A percentile compares a stretch with the other conserved stretches of the same genome.
These are phyloP conservation scores for Synanthedon myopaeformis DNA, from an alignment of 2,888 invertebrate species.

Conservation along the genomic window DNA sequence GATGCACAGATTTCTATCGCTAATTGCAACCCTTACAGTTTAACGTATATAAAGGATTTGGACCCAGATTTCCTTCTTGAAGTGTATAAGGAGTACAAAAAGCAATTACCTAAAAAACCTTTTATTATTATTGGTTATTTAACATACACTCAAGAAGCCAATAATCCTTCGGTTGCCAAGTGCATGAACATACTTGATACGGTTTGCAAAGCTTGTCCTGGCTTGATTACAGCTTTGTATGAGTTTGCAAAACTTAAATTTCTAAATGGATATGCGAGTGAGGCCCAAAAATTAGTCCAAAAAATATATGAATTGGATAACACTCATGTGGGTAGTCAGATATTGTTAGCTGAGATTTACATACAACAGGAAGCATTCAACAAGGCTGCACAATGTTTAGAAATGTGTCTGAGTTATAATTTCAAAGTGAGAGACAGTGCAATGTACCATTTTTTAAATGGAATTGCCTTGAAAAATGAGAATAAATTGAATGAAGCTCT, in stretches of 20 bases:
- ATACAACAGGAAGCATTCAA: conserved; percentile 77
- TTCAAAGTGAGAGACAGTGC: conserved; percentile 93
- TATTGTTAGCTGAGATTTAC: conserved; percentile 88
- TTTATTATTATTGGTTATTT: conserved; percentile 57
- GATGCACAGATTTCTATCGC: conserved; percentile 53
- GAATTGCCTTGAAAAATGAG: conserved; percentile 82
- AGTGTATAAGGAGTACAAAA: conserved; percentile 80
- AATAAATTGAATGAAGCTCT: conserved; percentile 79
- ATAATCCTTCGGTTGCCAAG: conserved; percentile 59
- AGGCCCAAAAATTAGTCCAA: conserved; percentile 78
- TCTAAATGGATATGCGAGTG: conserved; percentile 79
- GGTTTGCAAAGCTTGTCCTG: conserved; percentile 85
- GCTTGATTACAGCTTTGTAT: conserved; percentile 75
- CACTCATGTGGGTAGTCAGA: conserved; percentile 85
- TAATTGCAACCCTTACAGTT: conserved; percentile 75
- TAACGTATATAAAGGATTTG: conserved; percentile 78
- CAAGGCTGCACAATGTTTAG: conserved; percentile 87
- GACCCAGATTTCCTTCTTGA: conserved; percentile 90
- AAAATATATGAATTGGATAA: conserved; percentile 81
- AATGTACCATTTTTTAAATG: conserved; percentile 88
- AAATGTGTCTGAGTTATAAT: conserved; percentile 91
- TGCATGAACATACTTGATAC: conserved; percentile 77
- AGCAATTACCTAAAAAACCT: conserved; percentile 77
- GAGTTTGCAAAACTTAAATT: conserved; percentile 85
- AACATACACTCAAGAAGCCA: conserved; percentile 54